These are phyloP conservation scores for Melanostoma mellinum DNA, from an alignment of 2,888 invertebrate genomes.

Conservation along the genomic window DNA sequence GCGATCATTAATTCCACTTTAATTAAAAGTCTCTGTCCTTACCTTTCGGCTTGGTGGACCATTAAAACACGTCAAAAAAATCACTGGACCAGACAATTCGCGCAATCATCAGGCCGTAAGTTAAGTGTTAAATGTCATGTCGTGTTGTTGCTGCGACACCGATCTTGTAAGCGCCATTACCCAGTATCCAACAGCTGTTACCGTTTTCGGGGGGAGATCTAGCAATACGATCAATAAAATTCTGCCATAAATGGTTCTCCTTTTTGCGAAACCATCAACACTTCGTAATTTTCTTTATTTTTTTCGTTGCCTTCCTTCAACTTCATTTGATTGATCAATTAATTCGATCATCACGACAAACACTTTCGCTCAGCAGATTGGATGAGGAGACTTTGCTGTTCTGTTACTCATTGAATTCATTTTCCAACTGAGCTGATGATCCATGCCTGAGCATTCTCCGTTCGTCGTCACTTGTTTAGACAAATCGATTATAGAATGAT, in stretches of 20 bases:
- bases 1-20: conserved; percentile 60
- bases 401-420: conserved; percentile 51
- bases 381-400: background rate
- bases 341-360: conserved; percentile 69
- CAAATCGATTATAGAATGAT: conserved; percentile 71
- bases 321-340: conserved; percentile 68
- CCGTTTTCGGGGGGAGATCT: conserved; percentile 17
- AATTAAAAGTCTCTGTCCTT: conserved; percentile 38
- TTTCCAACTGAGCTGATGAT: conserved; percentile 63
- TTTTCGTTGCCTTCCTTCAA: background rate
- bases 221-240: conserved; percentile 59
- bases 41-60: background rate
- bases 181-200: conserved; percentile 24
- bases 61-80: conserved; percentile 11
- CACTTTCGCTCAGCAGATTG: conserved; percentile 54
- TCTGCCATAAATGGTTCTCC: conserved; percentile 36
- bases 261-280: conserved; percentile 53
- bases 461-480: conserved; percentile 44
- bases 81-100: conserved; percentile 3
- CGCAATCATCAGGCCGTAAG: conserved; percentile 23
- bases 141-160: conserved; percentile 56
- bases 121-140: conserved; percentile 68
- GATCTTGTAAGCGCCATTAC: conserved; percentile 12
- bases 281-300: conserved; percentile 35
- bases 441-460: conserved; percentile 17